Evolutionary conservation across 2,888 invertebrate genomes (phyloP), one percentile per base, ranked within the genome.

Genomic region (Lagria hirta): DNA sequence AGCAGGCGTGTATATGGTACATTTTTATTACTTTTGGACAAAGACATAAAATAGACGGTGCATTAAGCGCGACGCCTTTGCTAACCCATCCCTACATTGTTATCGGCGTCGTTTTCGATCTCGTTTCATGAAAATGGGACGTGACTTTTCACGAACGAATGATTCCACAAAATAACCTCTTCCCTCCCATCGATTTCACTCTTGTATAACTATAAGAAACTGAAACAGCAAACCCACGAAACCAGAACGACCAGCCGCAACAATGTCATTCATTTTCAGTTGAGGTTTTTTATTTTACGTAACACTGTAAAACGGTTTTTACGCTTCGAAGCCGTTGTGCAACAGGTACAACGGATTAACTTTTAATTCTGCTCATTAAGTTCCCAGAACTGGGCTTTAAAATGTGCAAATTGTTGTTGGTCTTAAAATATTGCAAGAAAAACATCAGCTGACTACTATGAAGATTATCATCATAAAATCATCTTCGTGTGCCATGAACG

Each of bases 121-220:
- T 33, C 46, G 30, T 42, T 46, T 46, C 36, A 46, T 32, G 42
- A 42, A 46, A 46, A 46, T 42, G 41, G 41, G 46, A 46, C 43
- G 46, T 46, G 46, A 42, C 46, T 46, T 46, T 46, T 37, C 42
- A 46, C 41, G 35, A 42, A 18, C 42, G 21, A 36, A 18, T 46
- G 46, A 42, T 42, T 42, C 46, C 36, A 18, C 48, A 52, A 49
- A 52, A 55, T 55, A 48, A 49, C 48, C 42, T 50, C 28, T n/a
- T n/a, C n/a, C n/a, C n/a, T n/a, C 49, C 49, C 46, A 48, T 54
- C 47, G 49, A 54, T 50, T 49, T 43, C 49, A 48, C 50, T 50
- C 33, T 43, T 42, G 46, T 35, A n/a, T n/a, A 36, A 24, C 47
- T 52, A 54, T 52, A 52, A 52, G 54, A 49, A 51, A 37, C 43